Conservation (phyloP, 2,797 vertebrate species). For the Lepilemur septentrionalis region DNA sequence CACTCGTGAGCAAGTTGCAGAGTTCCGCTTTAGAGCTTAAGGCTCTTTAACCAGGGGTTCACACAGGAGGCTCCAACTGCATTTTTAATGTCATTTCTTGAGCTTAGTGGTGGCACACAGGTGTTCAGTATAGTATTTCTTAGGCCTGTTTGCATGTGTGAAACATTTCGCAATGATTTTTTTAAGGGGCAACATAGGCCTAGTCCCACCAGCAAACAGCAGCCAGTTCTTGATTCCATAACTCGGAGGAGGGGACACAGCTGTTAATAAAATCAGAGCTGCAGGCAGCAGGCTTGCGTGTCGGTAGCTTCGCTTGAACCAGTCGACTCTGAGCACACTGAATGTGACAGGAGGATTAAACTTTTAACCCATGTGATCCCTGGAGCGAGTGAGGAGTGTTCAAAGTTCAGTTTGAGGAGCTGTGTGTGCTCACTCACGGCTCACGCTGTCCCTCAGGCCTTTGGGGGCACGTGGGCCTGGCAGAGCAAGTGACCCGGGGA, state of each 20-base stretch:
- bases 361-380: neutral
- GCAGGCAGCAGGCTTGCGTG: neutral
- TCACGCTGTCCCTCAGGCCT: neutral
- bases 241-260: neutral
- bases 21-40: too few relatives aligned
- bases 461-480: accelerated
- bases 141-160: neutral
- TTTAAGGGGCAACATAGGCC: neutral
- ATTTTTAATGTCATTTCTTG: neutral
- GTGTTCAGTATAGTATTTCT: accelerated
- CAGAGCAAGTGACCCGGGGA: neutral
- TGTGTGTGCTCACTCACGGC: neutral
- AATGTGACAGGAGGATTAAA: too few relatives aligned
- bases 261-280: accelerated
- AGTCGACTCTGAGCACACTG: accelerated
- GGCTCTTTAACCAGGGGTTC: neutral
- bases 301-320: accelerated
- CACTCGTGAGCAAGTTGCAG: accelerated
- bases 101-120: neutral
- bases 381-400: neutral
- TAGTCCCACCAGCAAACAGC: neutral
- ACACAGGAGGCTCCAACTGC: accelerated
- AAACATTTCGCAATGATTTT: neutral
- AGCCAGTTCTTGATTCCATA: neutral
- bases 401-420: neutral